Percentiles rank a stretch among this genome's conserved stretches.
Evolutionary conservation across 2,888 invertebrate genomes (phyloP).

Genomic region (Pristionchus maxplancki): DNA sequence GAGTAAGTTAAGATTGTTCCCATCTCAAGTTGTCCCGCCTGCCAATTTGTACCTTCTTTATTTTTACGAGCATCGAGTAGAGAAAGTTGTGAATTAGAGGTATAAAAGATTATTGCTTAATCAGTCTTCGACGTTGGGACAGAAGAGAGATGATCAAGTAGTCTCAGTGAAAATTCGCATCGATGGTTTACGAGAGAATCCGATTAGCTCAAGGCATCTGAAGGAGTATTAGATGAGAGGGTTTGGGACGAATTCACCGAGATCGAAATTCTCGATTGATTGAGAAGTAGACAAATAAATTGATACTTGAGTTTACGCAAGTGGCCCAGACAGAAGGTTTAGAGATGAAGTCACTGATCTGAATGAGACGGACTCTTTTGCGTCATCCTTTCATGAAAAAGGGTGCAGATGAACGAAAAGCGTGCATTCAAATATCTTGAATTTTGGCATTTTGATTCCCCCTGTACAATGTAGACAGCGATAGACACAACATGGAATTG

Average conservation of each 20-base stretch:
- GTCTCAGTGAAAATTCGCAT: neutral
- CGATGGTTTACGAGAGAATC: neutral
- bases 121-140: neutral
- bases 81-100: neutral
- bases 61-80: slow-evolving; percentile 15
- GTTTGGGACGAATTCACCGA: slow-evolving; percentile 55
- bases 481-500: neutral
- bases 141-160: neutral
- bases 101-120: neutral
- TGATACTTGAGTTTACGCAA: slow-evolving; percentile 53
- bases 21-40: slow-evolving; percentile 25
- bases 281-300: slow-evolving; percentile 57
- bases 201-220: neutral
- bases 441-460: neutral
- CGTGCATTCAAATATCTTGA: neutral
- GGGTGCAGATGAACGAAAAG: no score
- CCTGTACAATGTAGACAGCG: neutral
- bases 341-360: slow-evolving; percentile 53
- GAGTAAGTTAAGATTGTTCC: slow-evolving; percentile 28
- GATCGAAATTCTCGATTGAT: slow-evolving; percentile 64
- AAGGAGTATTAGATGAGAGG: slow-evolving; percentile 7
- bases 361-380: neutral
- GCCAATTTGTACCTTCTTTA: neutral
- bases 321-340: slow-evolving; percentile 56
- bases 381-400: no score